Evolutionary conservation across 37 sponge, comb jelly and placozoan species (phyloP).

Genomic region (Halichondria panicea): DNA sequence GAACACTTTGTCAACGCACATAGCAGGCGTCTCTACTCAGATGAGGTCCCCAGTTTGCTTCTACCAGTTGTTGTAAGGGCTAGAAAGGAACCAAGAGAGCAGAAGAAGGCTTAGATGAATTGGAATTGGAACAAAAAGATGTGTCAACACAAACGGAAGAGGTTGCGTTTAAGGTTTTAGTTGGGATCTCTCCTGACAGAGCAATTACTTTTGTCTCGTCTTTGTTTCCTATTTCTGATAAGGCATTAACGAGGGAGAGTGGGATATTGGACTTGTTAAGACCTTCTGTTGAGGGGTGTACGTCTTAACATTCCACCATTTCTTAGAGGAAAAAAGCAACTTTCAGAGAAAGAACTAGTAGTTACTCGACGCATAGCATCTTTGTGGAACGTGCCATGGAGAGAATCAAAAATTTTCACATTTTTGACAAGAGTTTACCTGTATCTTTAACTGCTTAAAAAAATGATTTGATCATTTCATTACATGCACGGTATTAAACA

Average conservation of each 20-base stretch:
- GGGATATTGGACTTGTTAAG: constrained; percentile 49
- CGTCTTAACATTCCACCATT: constrained; percentile 5
- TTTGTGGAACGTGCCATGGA: constrained; percentile 58
- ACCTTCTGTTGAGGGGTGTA: constrained; percentile 25
- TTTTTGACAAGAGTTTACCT: constrained; percentile 44
- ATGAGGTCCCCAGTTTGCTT: neutral
- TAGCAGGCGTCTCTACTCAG: neutral
- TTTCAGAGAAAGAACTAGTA: constrained; percentile 17
- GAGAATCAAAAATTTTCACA: constrained; percentile 54
- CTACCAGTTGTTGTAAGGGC: neutral
- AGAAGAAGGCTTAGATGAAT: too few species aligned
- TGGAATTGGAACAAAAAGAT: too few species aligned
- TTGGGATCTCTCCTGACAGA: constrained; percentile 56
- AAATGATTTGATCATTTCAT: neutral
- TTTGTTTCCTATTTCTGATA: constrained; percentile 53
- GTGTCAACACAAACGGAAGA: too few species aligned
- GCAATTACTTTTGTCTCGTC: constrained; percentile 49
- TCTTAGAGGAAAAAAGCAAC: constrained; percentile 28
- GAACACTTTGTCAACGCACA: neutral
- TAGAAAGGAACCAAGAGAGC: neutral
- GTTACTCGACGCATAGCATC: constrained; percentile 50
- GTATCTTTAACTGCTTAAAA: constrained; percentile 13
- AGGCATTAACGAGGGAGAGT: constrained; percentile 20
- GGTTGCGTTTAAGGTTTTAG: constrained; percentile 51
- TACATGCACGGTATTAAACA: neutral